Conservation (phyloP, 1,140 invertebrate species). For the Heliconius congener region DNA sequence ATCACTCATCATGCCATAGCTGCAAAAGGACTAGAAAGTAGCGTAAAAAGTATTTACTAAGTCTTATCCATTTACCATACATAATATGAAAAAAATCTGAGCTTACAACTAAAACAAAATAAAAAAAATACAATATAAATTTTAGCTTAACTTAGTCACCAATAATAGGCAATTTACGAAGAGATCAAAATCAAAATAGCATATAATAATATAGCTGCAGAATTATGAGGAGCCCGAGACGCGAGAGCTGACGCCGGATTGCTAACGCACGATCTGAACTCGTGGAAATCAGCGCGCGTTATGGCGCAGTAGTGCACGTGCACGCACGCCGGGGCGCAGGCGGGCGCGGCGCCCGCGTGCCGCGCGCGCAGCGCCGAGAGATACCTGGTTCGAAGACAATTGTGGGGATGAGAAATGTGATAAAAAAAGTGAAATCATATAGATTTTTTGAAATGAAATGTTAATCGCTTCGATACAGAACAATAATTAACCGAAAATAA, state of each 20-base stretch:
- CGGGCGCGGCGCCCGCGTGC: conserved; percentile 67
- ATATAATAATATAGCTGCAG: conserved; percentile 66
- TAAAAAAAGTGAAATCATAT: not conserved
- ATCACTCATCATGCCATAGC: not conserved
- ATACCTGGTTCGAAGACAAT: conserved; percentile 49
- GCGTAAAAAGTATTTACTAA: not conserved
- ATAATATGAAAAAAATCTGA: not conserved
- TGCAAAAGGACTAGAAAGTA: not conserved
- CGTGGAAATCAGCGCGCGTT: conserved; percentile 87
- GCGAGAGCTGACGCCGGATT: conserved; percentile 87
- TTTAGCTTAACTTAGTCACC: too few relatives aligned
- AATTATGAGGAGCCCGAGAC: conserved; percentile 70
- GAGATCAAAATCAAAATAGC: conserved; percentile 69
- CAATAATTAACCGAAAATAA: too few relatives aligned
- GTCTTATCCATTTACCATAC: not conserved
- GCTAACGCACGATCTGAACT: conserved; percentile 88
- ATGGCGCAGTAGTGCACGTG: conserved; percentile 92
- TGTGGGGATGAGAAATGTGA: not conserved
- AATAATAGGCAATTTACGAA: conserved; percentile 45
- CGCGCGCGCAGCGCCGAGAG: conserved; percentile 83
- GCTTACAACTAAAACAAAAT: not conserved
- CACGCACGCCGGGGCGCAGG: conserved; percentile 86
- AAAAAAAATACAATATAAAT: too few relatives aligned
- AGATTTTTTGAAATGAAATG: not conserved
- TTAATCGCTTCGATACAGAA: too few relatives aligned